Evolutionary conservation across 53 echinoderm and acorn worm species (phyloP).

Genomic region (Crossaster papposus): DNA sequence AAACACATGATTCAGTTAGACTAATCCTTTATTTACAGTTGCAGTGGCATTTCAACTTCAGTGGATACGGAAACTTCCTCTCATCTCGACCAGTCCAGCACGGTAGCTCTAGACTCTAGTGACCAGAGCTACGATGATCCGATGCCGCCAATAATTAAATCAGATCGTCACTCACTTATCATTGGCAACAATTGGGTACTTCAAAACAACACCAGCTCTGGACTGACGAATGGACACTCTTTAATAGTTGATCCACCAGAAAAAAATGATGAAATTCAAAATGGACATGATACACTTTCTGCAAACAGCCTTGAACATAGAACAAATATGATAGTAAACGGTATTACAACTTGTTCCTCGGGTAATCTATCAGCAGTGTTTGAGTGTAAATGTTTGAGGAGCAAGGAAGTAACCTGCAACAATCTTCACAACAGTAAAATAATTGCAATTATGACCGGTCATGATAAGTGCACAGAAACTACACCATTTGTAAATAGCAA

Average conservation of each 20-base stretch:
- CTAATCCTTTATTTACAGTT: conserved; percentile 22
- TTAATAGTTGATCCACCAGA: conserved; percentile 54
- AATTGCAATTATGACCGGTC: conserved; percentile 7
- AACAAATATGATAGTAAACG: conserved; percentile 47
- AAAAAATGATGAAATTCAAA: conserved; percentile 22
- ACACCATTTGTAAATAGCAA: conserved; percentile 17
- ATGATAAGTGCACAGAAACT: conserved; percentile 5
- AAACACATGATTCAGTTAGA: too few species aligned
- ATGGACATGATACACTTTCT: conserved; percentile 4
- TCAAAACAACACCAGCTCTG: conserved; percentile 39
- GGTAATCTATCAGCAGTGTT: conserved; percentile 44
- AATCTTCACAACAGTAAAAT: conserved; percentile 32
- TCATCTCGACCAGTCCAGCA: conserved; percentile 55
- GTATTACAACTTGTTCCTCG: conserved; percentile 8
- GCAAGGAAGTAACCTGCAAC: conserved; percentile 46
- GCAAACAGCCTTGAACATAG: conserved; percentile 27
- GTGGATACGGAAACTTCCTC: conserved; percentile 75
- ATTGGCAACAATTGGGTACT: conserved; percentile 64
- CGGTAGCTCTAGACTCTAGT: conserved; percentile 6
- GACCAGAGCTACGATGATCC: conserved; percentile 58
- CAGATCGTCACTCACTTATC: conserved; percentile 51
- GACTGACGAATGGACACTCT: conserved; percentile 41
- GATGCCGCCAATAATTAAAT: conserved; percentile 51
- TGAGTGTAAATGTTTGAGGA: conserved; percentile 49
- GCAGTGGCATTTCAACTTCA: conserved; percentile 69